phyloP scores from a whole-genome alignment of 92 coral and sea anemone genomes.

The Porites evermanni region DNA sequence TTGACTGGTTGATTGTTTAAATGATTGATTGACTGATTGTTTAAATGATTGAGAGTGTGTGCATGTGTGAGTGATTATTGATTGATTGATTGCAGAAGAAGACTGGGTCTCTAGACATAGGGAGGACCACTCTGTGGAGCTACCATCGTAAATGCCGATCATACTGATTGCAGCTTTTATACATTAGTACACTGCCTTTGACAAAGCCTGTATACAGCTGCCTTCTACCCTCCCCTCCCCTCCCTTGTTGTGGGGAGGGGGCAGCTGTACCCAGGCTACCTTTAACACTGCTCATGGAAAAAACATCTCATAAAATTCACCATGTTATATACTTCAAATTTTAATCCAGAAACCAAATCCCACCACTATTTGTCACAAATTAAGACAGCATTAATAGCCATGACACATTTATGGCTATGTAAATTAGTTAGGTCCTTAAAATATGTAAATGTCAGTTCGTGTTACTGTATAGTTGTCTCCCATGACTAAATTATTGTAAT shows the following conservation, averaged over 20 bases:
- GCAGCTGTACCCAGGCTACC: neutral
- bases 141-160: conserved; percentile 8
- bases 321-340: no score
- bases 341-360: neutral
- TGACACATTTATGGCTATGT: no score
- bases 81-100: conserved; percentile 36
- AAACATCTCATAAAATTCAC: neutral
- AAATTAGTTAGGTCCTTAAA: no score
- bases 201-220: no score
- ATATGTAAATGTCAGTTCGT: no score
- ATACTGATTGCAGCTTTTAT: no score
- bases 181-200: no score
- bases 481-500: no score
- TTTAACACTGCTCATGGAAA: neutral
- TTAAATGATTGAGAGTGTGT: neutral
- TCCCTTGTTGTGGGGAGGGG: no score
- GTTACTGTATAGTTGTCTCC: no score
- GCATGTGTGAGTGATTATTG: neutral
- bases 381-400: no score
- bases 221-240: neutral
- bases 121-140: conserved; percentile 61
- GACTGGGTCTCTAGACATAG: conserved; percentile 80
- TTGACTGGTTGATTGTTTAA: neutral
- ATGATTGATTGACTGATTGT: neutral
- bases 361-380: no score